Conservation (phyloP, 1,140 invertebrate genomes). For the Telenomus remus region DNA sequence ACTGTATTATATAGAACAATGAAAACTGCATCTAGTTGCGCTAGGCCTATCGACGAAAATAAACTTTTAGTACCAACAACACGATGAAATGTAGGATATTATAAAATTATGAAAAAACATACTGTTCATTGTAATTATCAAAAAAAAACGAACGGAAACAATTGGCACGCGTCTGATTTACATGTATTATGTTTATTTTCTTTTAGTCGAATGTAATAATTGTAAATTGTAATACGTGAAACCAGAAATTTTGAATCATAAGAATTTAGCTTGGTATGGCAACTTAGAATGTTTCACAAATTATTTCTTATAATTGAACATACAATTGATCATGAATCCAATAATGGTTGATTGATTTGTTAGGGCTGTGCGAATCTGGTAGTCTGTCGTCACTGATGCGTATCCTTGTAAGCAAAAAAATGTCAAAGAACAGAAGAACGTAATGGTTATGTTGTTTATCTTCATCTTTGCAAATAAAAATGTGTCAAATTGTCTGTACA, state of each 20-base stretch:
- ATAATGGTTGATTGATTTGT: slow-evolving; percentile 66
- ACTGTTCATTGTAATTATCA: background rate
- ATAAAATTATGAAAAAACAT: background rate
- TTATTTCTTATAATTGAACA: slow-evolving; percentile 45
- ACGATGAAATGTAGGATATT: background rate
- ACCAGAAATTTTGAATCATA: background rate
- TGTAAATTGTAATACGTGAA: background rate
- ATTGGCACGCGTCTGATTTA: no score
- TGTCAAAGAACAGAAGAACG: slow-evolving; percentile 32
- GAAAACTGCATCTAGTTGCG: slow-evolving; percentile 52
- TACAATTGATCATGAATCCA: slow-evolving; percentile 58
- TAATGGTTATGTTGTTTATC: slow-evolving; percentile 22
- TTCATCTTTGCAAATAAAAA: slow-evolving; percentile 40
- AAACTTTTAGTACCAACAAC: slow-evolving; percentile 46
- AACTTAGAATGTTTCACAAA: slow-evolving; percentile 40
- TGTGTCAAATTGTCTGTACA: slow-evolving; percentile 24
- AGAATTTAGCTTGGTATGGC: slow-evolving; percentile 33
- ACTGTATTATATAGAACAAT: slow-evolving; percentile 67
- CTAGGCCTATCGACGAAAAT: slow-evolving; percentile 55
- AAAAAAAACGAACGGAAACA: background rate
- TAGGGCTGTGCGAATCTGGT: slow-evolving; percentile 74
- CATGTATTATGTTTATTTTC: no score
- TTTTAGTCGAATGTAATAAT: background rate
- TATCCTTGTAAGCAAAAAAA: slow-evolving; percentile 58
- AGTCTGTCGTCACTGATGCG: slow-evolving; percentile 66